Evolutionary conservation across 2,797 vertebrate genomes (phyloP).

Genomic region (Girardinus metallicus): DNA sequence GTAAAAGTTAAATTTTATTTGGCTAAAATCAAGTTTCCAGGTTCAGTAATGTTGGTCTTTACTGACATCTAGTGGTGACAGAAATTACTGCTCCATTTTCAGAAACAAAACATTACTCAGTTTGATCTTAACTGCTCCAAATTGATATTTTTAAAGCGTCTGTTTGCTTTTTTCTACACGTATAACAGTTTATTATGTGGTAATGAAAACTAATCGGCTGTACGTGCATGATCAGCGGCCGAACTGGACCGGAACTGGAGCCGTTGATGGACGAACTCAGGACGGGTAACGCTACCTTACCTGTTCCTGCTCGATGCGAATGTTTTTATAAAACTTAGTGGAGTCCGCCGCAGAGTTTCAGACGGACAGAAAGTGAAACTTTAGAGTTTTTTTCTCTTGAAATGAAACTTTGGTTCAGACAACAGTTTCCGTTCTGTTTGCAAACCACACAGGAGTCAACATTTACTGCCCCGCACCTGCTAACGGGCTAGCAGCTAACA

Average conservation of each 20-base stretch:
- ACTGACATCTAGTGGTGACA: slow-evolving; percentile 40
- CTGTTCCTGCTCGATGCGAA: background rate
- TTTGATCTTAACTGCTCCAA: background rate
- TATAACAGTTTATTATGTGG: background rate
- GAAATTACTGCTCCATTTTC: background rate
- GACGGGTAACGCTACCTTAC: background rate
- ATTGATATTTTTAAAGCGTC: background rate
- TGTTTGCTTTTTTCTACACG: background rate
- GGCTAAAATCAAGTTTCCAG: background rate
- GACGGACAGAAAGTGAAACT: background rate
- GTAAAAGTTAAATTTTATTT: too few species aligned
- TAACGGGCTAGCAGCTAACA: background rate
- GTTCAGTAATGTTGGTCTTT: background rate
- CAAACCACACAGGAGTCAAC: background rate
- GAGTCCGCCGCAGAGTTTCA: background rate
- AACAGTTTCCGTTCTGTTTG: background rate
- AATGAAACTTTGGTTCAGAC: background rate
- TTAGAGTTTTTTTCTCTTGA: background rate
- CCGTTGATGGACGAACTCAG: background rate
- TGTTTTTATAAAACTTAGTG: background rate
- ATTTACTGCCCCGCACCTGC: background rate
- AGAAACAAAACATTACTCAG: background rate
- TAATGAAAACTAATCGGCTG: background rate
- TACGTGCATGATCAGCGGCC: background rate
- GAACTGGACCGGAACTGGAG: background rate